phyloP scores from a whole-genome alignment of 2,797 vertebrate species.

The Onychomys torridus region DNA sequence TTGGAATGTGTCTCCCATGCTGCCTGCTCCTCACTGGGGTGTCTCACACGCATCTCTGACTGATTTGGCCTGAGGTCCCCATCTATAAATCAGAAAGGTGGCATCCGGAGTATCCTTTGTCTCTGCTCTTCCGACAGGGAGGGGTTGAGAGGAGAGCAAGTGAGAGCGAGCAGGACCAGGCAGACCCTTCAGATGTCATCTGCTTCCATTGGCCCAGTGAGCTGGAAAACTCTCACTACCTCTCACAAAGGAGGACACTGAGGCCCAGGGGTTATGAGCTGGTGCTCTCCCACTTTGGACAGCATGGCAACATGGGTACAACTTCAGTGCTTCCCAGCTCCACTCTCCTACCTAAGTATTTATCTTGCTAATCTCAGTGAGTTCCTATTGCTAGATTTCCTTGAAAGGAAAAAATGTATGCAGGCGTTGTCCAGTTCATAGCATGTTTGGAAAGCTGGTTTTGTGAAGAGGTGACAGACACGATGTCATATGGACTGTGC shows the following conservation, averaged over 20 bases:
- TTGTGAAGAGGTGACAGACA: background rate
- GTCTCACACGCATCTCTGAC: too few species aligned
- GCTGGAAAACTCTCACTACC: background rate
- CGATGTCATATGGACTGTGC: fast-evolving
- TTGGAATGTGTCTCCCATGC: fast-evolving
- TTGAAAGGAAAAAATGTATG: background rate
- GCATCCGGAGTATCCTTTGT: background rate
- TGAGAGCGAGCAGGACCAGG: fast-evolving
- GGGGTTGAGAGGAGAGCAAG: background rate
- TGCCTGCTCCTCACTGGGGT: background rate
- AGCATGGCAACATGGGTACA: fast-evolving
- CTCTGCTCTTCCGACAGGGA: background rate
- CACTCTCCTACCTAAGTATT: background rate
- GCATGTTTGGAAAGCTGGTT: background rate
- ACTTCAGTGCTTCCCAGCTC: fast-evolving
- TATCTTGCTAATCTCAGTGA: background rate
- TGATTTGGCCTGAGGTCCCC: fast-evolving
- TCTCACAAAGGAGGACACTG: background rate
- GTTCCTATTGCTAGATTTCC: background rate
- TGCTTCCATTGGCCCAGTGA: fast-evolving
- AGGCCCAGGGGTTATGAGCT: fast-evolving
- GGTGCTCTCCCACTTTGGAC: too few species aligned
- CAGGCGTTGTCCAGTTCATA: fast-evolving
- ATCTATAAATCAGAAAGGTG: background rate
- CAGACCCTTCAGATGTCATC: fast-evolving